Evolutionary conservation across 1,140 invertebrate genomes (phyloP), one percentile per base, ranked within the genome.

Genomic region (Oppia nitens): DNA sequence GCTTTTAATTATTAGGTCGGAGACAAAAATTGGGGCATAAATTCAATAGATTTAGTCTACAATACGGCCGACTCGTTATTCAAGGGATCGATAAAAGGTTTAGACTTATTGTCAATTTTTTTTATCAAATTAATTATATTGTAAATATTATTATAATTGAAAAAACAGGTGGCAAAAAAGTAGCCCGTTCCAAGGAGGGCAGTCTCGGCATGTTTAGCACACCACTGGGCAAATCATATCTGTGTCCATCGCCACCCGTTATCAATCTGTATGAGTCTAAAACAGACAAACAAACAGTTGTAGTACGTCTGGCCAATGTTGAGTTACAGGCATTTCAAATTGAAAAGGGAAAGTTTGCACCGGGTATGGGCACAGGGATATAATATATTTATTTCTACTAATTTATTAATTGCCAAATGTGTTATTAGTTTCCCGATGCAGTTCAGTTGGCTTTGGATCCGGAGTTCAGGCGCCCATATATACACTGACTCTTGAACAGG

Each of bases 211-310:
- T 87, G 47, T 87, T 88, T 64, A 81, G 83, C 1, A 90, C 87
- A 0, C 85, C 85, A 0, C 83, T 89, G 17, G 85, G 86, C 3
- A 84, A 86, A 66, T 86, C 85, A 0, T 90, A 81, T 66, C 73
- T 78, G 14, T 91, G 87, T 65, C 65, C 64, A 17, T 64, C 66
- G 1, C 64, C 65, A 14, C 53, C 63, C 4, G 59, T 63, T n/a
- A 62, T 68, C n/a, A 60, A 62, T 20, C 52, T 67, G 48, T 65
- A 67, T 52, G 58, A 62, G 40, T 50, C 53, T 1, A 60, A 63
- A 21, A 55, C 58, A 20, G 62, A 55, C 17, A 60, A 64, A 21
- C 61, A 57, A 57, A 62, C 48, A 17, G 67, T 63, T 24, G 75
- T 62, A 6, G 57, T 74, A 3, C 62, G 70, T n/a, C 69, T 71